Base-by-base conservation (phyloP, 2,113 vertebrate species). In the Trinectes maculatus region DNA sequence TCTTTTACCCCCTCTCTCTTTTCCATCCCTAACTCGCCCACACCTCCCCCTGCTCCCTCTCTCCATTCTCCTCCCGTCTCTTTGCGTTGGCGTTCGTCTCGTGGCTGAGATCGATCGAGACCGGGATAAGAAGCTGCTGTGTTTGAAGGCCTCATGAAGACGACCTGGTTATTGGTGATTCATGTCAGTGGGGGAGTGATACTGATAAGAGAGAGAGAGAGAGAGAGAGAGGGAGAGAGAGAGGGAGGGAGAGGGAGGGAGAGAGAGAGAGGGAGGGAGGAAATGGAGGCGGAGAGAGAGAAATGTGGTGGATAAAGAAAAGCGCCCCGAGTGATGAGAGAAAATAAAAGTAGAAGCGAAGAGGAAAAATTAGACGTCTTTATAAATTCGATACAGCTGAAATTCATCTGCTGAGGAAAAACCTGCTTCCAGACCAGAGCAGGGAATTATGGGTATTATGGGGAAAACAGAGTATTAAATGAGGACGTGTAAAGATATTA, bases 111-210 rank as follows among this genome's bases (percentile, higher is more conserved):
- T 39, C 9, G 43, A 66, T 66, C 49, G 33, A 3, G 34, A 47
- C 8, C 42, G 2, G 64, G 68, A 79, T 73, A n/a, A n/a, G 39
- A 82, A 74, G 73, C 65, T 39, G 54, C 7, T 25, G 36, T 16
- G 48, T 64, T 74, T 10, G 61, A 34, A 63, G 8, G 47, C 44
- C 64, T 77, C 40, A 2, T 60, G 69, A 74, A 79, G 68, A 80
- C 63, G 68, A 21, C 26, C 65, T 74, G n/a, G n/a, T n/a, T 59
- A 22, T 37, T 37, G 52, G 42, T 54, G 43, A 69, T 66, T 85
- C 61, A 54, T 68, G 61, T 67, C 26, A 10, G 69, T 40, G 5
- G 59, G 37, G 33, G 19, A 62, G 24, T 24, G 51, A 8, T 10
- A 10, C 46, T 25, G 37, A 74, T 73, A 43, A 81, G 57, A 31